These are phyloP conservation scores for Oophaga sylvatica DNA, from an alignment of 2,797 vertebrate species.

Conservation along the genomic window DNA sequence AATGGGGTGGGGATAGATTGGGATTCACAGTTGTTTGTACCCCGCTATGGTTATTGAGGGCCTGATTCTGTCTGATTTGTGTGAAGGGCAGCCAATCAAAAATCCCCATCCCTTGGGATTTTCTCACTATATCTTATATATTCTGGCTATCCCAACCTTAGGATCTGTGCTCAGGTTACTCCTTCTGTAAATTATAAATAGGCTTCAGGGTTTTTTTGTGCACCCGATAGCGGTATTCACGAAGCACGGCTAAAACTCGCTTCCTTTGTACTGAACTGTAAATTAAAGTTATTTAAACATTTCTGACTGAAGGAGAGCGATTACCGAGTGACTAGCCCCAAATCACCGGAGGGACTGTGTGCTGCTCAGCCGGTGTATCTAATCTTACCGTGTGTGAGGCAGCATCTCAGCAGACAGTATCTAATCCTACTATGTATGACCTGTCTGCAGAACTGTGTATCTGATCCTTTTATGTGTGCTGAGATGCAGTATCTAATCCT, in stretches of 20 bases:
- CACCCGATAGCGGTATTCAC: not conserved
- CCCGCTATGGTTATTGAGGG: not conserved
- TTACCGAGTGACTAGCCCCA: not conserved
- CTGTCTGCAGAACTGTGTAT: too few species aligned
- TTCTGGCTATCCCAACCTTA: too few species aligned
- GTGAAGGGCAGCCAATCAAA: not conserved
- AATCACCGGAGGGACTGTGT: not conserved
- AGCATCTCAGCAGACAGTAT: too few species aligned
- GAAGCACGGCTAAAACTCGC: not conserved
- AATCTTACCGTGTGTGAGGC: not conserved
- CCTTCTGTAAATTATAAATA: not conserved
- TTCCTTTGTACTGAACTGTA: constrained; percentile 60
- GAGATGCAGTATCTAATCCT: too few species aligned
- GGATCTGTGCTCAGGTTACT: not conserved
- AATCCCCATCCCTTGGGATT: too few species aligned
- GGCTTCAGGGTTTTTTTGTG: constrained; percentile 8
- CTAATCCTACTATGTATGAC: too few species aligned
- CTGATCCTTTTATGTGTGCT: too few species aligned
- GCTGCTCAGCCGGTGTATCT: not conserved
- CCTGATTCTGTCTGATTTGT: too few species aligned
- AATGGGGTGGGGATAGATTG: not conserved
- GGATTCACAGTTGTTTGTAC: not conserved
- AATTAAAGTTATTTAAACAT: constrained; percentile 63
- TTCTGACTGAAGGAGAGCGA: not conserved
- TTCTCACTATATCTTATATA: too few species aligned